phyloP scores from a whole-genome alignment of 2,113 vertebrate genomes.

The Cyanistes caeruleus region DNA sequence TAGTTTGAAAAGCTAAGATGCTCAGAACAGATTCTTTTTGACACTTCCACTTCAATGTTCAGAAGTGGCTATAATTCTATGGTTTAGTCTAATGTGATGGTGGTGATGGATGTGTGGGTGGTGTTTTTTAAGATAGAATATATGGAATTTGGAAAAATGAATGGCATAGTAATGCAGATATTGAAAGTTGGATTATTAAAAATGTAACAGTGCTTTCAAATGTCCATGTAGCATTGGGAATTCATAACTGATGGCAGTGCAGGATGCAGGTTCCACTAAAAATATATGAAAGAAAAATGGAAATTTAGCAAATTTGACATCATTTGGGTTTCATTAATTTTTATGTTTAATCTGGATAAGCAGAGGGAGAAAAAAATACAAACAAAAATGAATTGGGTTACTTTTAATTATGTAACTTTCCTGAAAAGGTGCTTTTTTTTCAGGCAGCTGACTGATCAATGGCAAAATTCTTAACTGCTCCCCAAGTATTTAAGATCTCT shows the following conservation, averaged over 20 bases:
- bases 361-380: neutral
- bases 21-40: neutral
- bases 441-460: slow-evolving; percentile 12
- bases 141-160: neutral
- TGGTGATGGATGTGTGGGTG: neutral
- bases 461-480: neutral
- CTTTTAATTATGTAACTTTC: slow-evolving; percentile 4
- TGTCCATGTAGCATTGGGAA: neutral
- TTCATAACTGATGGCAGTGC: neutral
- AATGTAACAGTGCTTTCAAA: neutral
- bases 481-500: slow-evolving; percentile 6
- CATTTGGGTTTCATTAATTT: neutral
- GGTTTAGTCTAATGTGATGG: neutral
- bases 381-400: neutral
- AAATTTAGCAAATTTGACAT: neutral
- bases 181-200: neutral
- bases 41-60: neutral
- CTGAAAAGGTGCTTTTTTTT: neutral
- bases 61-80: neutral
- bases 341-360: neutral
- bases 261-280: neutral
- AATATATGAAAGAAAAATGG: neutral
- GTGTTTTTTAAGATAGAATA: neutral
- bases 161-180: neutral
- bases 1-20: neutral